These are phyloP conservation scores for Tubulanus polymorphus DNA, from an alignment of 2,888 invertebrate species.

Conservation along the genomic window DNA sequence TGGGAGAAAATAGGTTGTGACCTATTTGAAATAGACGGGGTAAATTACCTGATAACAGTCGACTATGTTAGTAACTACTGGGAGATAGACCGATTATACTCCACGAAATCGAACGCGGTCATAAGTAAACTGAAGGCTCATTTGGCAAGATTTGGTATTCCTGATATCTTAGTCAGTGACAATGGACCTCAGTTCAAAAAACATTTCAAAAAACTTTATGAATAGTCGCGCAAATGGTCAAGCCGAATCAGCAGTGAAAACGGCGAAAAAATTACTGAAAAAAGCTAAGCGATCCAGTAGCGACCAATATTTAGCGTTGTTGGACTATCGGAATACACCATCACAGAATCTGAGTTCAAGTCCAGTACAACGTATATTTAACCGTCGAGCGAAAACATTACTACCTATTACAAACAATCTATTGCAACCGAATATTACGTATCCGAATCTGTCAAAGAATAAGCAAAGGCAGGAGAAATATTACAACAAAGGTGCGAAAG, in stretches of 20 bases:
- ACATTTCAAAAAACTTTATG: neutral
- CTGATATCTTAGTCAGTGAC: neutral
- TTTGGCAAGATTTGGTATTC: constrained; percentile 6
- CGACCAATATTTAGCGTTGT: constrained; percentile 4
- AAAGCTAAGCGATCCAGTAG: neutral
- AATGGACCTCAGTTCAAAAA: constrained; percentile 6
- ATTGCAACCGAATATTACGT: neutral
- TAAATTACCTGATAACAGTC: constrained; percentile 5
- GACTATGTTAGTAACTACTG: constrained; percentile 8
- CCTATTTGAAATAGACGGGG: constrained; percentile 4
- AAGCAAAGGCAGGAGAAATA: neutral
- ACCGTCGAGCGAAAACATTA: neutral
- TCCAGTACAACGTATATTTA: constrained; percentile 6
- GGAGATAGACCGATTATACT: constrained; percentile 9
- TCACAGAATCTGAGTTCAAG: neutral
- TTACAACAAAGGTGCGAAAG: neutral
- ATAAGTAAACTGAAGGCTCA: constrained; percentile 8
- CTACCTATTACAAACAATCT: neutral
- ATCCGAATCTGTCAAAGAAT: no score
- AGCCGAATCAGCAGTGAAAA: constrained; percentile 6
- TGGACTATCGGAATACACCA: constrained; percentile 4
- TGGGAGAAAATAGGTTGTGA: constrained; percentile 7
- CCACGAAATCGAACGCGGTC: constrained; percentile 1
- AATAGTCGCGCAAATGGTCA: constrained; percentile 9
- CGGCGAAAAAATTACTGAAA: neutral